Base-by-base conservation (phyloP, 1,140 invertebrate genomes). In the Branchinecta lindahli region DNA sequence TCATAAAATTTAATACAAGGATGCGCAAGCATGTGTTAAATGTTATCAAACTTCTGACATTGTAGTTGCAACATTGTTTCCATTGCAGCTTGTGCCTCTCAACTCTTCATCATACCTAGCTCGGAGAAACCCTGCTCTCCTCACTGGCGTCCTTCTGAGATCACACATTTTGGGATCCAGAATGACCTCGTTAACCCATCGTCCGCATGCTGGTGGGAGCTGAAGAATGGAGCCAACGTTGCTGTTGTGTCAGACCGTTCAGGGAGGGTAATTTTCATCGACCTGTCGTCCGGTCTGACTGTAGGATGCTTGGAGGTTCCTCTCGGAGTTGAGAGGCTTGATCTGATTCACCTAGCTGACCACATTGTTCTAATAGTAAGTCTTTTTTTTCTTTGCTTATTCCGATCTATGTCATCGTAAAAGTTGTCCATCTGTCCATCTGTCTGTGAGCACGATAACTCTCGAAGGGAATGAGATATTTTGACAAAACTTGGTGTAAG, bases 161-260 rank as follows among this genome's bases (percentile, higher is more conserved):
- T 61, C 12, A 61, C 52, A 61, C 52, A 61, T 61, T 61, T 61
- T 61, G 52, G 52, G 12, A 20, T 61, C 52, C 52, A 61, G 18
- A 15, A 12, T 15, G 52, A 61, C 52, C 12, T 20, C 52, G 18
- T 12, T 15, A 12, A 12, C 18, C 52, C 52, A 15, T 12, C 18
- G 2, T 12, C 18, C 18, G 52, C 18, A 12, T 61, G 52, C 52
- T 61, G 52, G 52, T 61, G 52, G 52, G 52, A 61, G 52, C 52
- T 61, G 6, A 61, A 20, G 18, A 61, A 61, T 20, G 52, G 52
- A 4, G 52, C 52, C 18, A 12, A 61, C 6, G 52, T 61, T 61
- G 52, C 12, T 15, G 52, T 61, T 61, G 12, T 61, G 12, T 61
- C 12, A 12, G 12, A 61, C 18, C 12, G 18, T 20, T 15, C 12